Evolutionary conservation across 2,888 invertebrate species (phyloP).

Genomic region (Cristatella mucedo): DNA sequence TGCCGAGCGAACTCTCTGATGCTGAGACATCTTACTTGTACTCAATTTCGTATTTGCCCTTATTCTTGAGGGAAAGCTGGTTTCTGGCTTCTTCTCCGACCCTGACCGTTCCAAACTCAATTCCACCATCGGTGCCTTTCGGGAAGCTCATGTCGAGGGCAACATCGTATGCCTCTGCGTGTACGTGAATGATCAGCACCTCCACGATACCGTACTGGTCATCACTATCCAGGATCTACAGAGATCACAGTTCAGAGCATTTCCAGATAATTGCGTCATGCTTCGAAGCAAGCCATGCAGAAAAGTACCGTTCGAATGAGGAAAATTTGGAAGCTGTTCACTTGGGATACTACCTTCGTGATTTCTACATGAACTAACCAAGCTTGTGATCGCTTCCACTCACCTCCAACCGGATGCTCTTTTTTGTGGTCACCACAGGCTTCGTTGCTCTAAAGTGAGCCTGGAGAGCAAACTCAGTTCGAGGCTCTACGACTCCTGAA

Average conservation of each 20-base stretch:
- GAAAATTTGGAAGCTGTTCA: no score
- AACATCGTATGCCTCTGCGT: slow-evolving; percentile 39
- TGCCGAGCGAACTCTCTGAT: no score
- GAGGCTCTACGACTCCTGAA: slow-evolving; percentile 35
- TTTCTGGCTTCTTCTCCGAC: slow-evolving; percentile 36
- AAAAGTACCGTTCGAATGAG: no score
- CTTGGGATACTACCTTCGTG: no score
- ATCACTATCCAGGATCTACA: slow-evolving; percentile 8
- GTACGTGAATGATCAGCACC: slow-evolving; percentile 17
- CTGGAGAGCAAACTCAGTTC: slow-evolving; percentile 33
- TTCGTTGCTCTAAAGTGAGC: slow-evolving; percentile 38
- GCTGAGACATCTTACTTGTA: slow-evolving; percentile 31
- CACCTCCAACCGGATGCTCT: slow-evolving; percentile 35
- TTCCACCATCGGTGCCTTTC: slow-evolving; percentile 39
- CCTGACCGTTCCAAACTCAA: slow-evolving; percentile 37
- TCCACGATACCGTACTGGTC: slow-evolving; percentile 11
- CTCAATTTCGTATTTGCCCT: slow-evolving; percentile 38
- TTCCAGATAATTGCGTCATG: no score
- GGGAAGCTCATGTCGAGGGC: slow-evolving; percentile 39
- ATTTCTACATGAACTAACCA: no score
- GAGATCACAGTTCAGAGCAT: no score
- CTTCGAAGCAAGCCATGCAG: neutral
- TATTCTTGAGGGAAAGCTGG: slow-evolving; percentile 36
- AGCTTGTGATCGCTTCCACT: slow-evolving; percentile 5
- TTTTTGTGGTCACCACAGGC: slow-evolving; percentile 31